phyloP scores from a whole-genome alignment of 2,797 vertebrate species.

The Trachops cirrhosus region DNA sequence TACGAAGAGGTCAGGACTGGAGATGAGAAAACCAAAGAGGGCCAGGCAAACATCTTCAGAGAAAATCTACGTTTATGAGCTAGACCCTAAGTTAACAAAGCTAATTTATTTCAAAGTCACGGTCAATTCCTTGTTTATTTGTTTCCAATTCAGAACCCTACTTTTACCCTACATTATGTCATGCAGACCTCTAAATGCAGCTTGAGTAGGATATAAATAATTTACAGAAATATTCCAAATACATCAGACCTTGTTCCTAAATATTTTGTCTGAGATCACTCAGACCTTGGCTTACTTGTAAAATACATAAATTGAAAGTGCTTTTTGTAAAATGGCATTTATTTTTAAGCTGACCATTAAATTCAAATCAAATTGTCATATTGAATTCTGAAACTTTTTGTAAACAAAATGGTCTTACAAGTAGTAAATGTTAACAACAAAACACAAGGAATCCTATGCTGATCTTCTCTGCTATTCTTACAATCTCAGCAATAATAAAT shows the following conservation, averaged over 20 bases:
- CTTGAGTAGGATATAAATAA: slow-evolving; percentile 53
- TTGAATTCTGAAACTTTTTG: slow-evolving; percentile 50
- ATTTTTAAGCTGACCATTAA: slow-evolving; percentile 51
- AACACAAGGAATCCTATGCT: slow-evolving; percentile 47
- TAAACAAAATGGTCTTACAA: slow-evolving; percentile 70
- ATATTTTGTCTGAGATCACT: slow-evolving; percentile 43
- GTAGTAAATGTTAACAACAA: slow-evolving; percentile 69
- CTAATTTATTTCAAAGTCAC: background rate
- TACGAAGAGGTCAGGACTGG: background rate
- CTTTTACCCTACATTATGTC: background rate
- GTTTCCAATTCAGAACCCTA: background rate
- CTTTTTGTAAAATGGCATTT: background rate
- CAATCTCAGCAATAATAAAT: slow-evolving; percentile 61
- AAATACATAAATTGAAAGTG: slow-evolving; percentile 39
- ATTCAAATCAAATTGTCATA: slow-evolving; percentile 70
- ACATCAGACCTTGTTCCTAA: background rate
- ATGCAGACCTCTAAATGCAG: background rate
- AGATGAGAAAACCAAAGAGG: background rate
- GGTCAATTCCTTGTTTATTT: background rate
- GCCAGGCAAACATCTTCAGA: background rate
- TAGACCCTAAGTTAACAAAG: background rate
- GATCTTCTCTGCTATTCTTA: slow-evolving; percentile 50
- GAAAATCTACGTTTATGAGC: background rate
- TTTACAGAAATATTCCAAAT: slow-evolving; percentile 45
- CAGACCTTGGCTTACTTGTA: slow-evolving; percentile 34